Base-by-base conservation (phyloP, 2,797 vertebrate species). In the Gymnothorax reevesii region DNA sequence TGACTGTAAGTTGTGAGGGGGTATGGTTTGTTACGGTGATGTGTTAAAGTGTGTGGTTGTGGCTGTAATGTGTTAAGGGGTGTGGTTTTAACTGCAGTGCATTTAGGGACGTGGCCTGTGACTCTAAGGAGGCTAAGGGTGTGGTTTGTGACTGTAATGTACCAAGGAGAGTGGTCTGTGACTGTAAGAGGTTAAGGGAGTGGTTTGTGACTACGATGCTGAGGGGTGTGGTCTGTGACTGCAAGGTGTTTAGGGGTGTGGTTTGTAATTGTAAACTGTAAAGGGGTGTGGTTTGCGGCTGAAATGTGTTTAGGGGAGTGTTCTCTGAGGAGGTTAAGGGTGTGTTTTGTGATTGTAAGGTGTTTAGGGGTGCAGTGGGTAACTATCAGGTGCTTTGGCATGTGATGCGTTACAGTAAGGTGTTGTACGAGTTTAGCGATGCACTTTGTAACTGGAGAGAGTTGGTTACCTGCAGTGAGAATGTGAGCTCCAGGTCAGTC, bases 401-500 rank as follows among this genome's bases (percentile, higher is more conserved):
- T 1, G 33, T 42, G 33, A 42, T 42, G 1, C 2, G 33, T 42
- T 42, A 42, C 60, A 22, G 60, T 64, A 64, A 22, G 60, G 17
- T 20, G 60, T 3, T 22, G 60, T 2, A 22, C 1, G 60, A 22
- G 60, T 4, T 17, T 64, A 22, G 60, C 3, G 2, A 42, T 42
- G 33, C 33, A 42, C 1, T 64, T 4, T 20, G 3, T 75, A 75
- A 9, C 71, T 64, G 60, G 22, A 64, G 6, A 22, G 4, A 64
- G 62, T 17, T 64, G 1, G 13, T 49, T 75, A 75, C 71, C 71
- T 75, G 71, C 12, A 73, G 88, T 0, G 96, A 96, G 91, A 97
- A 96, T 2, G 95, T 96, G 84, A 97, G 93, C 91, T 96, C 96
- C 93, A 97, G 94, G 87, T 96, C 96, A 0, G 96, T 97, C 88